Conservation (phyloP, 2,113 vertebrate genomes). For the Silurus glanis region DNA sequence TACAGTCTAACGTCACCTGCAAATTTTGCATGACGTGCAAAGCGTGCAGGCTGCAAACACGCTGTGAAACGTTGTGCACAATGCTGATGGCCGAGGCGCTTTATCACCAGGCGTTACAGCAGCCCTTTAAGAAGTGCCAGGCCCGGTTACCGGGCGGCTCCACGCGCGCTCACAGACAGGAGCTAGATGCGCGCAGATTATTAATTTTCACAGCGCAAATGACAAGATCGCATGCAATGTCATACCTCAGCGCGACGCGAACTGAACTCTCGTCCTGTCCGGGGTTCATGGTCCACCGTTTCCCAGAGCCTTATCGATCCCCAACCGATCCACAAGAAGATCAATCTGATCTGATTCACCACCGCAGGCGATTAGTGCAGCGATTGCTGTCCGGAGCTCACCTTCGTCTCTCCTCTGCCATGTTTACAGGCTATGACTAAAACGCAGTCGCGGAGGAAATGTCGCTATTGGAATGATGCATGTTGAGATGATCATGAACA, state of each 20-base stretch:
- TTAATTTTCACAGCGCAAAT: conserved; percentile 11
- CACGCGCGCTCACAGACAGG: conserved; percentile 2
- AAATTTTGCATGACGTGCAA: not conserved
- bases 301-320: not conserved
- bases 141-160: conserved; percentile 40
- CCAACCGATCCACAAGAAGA: not conserved
- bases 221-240: not conserved
- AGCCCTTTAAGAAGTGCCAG: not conserved
- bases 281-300: conserved; percentile 74
- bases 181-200: not conserved
- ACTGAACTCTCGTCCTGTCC: conserved; percentile 89
- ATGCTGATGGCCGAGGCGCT: not conserved
- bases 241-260: conserved; percentile 90
- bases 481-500: not conserved
- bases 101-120: not conserved
- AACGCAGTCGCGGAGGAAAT: not conserved
- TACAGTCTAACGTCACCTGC: not conserved
- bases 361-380: not conserved
- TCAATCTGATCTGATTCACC: conserved; percentile 24
- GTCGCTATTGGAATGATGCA: not conserved
- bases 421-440: conserved; percentile 32
- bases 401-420: conserved; percentile 53
- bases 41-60: not conserved
- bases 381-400: conserved; percentile 35
- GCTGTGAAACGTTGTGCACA: not conserved